These are phyloP conservation scores for Strix uralensis DNA, from an alignment of 2,113 vertebrate genomes.

Conservation along the genomic window DNA sequence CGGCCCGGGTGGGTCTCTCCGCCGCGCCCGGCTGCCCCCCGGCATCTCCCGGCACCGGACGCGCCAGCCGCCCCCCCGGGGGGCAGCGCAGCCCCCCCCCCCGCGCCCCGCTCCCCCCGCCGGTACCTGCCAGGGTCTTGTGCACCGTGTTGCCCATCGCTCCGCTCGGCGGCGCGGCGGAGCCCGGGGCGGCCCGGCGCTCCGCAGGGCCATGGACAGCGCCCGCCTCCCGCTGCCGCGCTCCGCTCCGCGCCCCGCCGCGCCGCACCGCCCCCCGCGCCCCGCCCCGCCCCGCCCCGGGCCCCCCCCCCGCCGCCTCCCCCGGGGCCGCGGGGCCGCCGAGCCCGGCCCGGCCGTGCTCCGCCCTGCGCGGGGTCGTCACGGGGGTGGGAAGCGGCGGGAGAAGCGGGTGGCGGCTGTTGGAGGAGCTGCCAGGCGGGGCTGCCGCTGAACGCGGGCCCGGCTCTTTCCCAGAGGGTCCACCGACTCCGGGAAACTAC, in stretches of 20 bases:
- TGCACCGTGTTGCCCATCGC: slow-evolving; percentile 70
- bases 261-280: background rate
- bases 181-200: background rate
- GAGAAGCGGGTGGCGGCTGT: accelerated
- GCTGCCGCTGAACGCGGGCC: background rate
- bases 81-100: too few relatives aligned
- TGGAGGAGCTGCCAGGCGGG: background rate
- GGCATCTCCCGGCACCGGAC: background rate
- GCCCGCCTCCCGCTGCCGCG: background rate
- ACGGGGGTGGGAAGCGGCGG: background rate
- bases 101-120: background rate
- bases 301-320: background rate
- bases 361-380: background rate
- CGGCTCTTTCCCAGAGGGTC: background rate
- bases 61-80: background rate
- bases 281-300: background rate
- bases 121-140: slow-evolving; percentile 68
- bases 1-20: background rate
- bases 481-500: background rate
- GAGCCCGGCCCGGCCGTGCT: background rate
- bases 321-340: background rate
- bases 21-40: background rate
- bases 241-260: background rate
- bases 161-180: slow-evolving; percentile 4
- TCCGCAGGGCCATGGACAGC: slow-evolving; percentile 31